phyloP scores from a whole-genome alignment of 2,797 vertebrate species.

The Paedocypris micromegethes region DNA sequence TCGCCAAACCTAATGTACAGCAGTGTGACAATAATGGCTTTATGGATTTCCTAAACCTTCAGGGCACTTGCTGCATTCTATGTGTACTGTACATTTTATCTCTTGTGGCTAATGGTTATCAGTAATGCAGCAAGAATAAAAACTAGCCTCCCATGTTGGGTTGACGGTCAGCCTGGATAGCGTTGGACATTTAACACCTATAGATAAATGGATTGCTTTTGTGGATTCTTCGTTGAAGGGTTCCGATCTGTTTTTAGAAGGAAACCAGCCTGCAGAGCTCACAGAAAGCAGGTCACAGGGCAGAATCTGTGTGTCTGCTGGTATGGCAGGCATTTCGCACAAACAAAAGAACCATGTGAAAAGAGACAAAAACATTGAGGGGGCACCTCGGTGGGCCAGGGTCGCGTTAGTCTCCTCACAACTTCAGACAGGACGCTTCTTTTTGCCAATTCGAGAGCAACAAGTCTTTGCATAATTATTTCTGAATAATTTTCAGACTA shows the following conservation, averaged over 20 bases:
- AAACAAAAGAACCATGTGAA: constrained; percentile 71
- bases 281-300: constrained; percentile 15
- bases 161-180: no score
- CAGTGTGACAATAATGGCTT: no score
- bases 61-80: no score
- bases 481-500: no score
- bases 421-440: constrained; percentile 51
- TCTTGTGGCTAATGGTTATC: no score
- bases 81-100: no score
- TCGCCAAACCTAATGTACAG: no score
- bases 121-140: no score
- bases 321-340: constrained; percentile 70
- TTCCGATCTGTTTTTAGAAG: constrained; percentile 11
- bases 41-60: no score
- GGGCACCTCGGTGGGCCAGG: constrained; percentile 54
- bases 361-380: constrained; percentile 44
- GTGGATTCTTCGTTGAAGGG: neutral
- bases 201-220: no score
- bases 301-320: constrained; percentile 51
- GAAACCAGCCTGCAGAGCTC: neutral
- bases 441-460: constrained; percentile 49
- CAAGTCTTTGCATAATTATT: constrained; percentile 2
- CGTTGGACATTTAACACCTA: no score
- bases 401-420: constrained; percentile 26
- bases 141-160: no score